Conservation (phyloP, 2,797 vertebrate genomes). For the Calcarius lapponicus region DNA sequence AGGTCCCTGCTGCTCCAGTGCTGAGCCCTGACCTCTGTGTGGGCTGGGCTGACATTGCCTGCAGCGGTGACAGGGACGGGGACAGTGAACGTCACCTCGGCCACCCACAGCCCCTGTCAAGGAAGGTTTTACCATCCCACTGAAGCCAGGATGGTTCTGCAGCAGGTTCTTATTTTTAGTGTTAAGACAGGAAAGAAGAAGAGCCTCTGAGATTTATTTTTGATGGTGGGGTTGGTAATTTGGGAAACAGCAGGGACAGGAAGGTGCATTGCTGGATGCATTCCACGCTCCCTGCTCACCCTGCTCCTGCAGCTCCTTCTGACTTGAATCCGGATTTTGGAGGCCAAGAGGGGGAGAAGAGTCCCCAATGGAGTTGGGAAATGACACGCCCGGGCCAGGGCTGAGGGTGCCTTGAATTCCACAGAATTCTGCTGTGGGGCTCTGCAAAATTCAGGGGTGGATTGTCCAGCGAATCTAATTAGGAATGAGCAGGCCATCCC, state of each 20-base stretch:
- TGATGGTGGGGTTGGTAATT: not conserved
- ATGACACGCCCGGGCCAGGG: accelerated
- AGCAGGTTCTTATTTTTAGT: not conserved
- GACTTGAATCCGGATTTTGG: not conserved
- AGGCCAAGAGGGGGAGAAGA: accelerated
- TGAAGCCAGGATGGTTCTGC: not conserved
- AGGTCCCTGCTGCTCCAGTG: not conserved
- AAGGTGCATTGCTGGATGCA: not conserved
- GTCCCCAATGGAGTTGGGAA: not conserved
- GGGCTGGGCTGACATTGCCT: not conserved
- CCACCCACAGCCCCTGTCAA: not conserved
- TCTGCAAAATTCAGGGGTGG: not conserved
- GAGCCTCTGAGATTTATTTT: not conserved
- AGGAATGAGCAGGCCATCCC: slow-evolving; percentile 41
- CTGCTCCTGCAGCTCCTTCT: not conserved
- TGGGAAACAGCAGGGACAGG: not conserved
- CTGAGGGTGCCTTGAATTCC: not conserved
- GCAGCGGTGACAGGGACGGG: accelerated
- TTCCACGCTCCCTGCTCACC: accelerated
- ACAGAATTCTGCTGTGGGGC: accelerated
- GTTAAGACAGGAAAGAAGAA: not conserved
- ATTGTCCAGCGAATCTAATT: slow-evolving; percentile 52
- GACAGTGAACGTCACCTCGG: accelerated
- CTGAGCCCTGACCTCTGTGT: not conserved
- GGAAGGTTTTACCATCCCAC: not conserved